These are phyloP conservation scores for Dioctria rufipes DNA, from an alignment of 2,888 invertebrate species.

Conservation along the genomic window DNA sequence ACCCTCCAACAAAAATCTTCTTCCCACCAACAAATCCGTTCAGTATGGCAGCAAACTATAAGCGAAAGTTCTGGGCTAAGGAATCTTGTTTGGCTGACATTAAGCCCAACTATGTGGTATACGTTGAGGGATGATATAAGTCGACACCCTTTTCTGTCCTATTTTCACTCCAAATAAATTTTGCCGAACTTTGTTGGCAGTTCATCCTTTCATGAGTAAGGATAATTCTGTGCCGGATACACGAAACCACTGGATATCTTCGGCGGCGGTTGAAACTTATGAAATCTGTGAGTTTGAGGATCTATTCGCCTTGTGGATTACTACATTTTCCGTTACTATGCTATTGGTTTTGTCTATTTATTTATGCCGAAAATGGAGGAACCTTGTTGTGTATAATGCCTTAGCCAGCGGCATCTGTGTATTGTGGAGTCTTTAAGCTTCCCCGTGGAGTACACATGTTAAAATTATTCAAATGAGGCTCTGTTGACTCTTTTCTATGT, in stretches of 20 bases:
- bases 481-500: background rate
- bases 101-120: slow-evolving; percentile 40
- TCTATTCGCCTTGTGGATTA: background rate
- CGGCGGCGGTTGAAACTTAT: background rate
- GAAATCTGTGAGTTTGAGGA: background rate
- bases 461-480: slow-evolving; percentile 30
- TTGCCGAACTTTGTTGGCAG: slow-evolving; percentile 20
- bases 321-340: background rate
- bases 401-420: background rate
- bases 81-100: background rate
- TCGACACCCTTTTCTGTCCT: slow-evolving; percentile 20
- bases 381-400: background rate
- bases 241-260: background rate
- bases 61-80: background rate
- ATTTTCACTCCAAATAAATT: background rate
- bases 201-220: background rate
- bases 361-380: background rate
- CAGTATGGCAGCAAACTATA: slow-evolving; percentile 17
- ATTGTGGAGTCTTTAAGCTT: background rate
- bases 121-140: slow-evolving; percentile 29
- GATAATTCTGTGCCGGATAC: background rate
- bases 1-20: slow-evolving; percentile 2
- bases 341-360: background rate
- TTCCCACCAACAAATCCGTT: background rate
- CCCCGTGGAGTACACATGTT: slow-evolving; percentile 23